phyloP scores from a whole-genome alignment of 2,797 vertebrate genomes.

The Selene dorsalis region DNA sequence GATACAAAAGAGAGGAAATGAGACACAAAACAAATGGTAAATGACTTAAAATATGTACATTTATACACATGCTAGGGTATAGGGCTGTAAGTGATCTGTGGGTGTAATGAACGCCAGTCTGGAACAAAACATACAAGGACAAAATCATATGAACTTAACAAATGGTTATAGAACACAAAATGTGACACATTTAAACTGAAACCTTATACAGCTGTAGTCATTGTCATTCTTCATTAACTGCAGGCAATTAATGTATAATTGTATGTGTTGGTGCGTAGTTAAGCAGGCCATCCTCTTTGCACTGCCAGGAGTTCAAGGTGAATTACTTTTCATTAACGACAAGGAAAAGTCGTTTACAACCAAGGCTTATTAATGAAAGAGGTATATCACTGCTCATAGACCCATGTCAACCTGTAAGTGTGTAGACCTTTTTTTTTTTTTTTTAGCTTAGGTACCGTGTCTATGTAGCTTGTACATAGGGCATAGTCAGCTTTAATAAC shows the following conservation, averaged over 20 bases:
- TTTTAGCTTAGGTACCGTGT: conserved; percentile 49
- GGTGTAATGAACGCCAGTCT: conserved; percentile 60
- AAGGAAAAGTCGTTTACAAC: conserved; percentile 19
- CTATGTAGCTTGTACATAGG: conserved; percentile 33
- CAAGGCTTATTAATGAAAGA: conserved; percentile 32
- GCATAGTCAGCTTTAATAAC: conserved; percentile 44
- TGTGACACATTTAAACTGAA: conserved; percentile 52
- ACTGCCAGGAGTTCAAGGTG: conserved; percentile 19
- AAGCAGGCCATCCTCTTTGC: conserved; percentile 32
- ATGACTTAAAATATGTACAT: conserved; percentile 83
- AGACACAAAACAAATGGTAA: conserved; percentile 71
- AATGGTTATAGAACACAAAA: conserved; percentile 51
- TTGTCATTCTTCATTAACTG: conserved; percentile 10
- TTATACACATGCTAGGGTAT: conserved; percentile 81
- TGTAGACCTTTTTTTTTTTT: conserved; percentile 14
- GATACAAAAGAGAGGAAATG: conserved; percentile 68
- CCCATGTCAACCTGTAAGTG: conserved; percentile 29
- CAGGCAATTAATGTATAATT: conserved; percentile 15
- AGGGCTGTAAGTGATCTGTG: conserved; percentile 58
- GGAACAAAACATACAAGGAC: conserved; percentile 55
- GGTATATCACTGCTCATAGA: conserved; percentile 48
- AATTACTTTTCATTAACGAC: conserved; percentile 26
- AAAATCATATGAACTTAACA: conserved; percentile 47
- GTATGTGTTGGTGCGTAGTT: conserved; percentile 41
- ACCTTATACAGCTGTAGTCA: conserved; percentile 3